Base-by-base conservation (phyloP, 2,113 vertebrate species). In the Regulus satrapa region DNA sequence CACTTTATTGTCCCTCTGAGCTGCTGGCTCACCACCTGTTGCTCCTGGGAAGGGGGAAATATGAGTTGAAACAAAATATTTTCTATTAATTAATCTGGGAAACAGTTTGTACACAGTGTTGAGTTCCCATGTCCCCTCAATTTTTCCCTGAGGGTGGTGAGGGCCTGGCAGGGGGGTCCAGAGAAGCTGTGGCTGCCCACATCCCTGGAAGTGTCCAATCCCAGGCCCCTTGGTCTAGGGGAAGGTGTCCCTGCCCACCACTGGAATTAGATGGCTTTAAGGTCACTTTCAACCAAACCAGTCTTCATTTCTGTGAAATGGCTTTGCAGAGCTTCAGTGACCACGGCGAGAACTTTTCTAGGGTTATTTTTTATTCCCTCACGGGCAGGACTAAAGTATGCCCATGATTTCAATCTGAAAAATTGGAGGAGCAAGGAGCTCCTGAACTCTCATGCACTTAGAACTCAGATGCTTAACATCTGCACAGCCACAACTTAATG, bases 381-480 rank as follows among this genome's bases (percentile, higher is more conserved):
- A 4, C 6, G 24, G 17, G 17, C 18, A 34, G 61, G 45, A 43
- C 40, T 19, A 45, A 64, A 72, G 16, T 5, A 25, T 3, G 5
- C 8, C 25, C 52, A 12, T 12, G 5, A 28, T 61, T 92, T 79
- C 40, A 68, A 1, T 7, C 10, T 29, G 49, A 12, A 23, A 52
- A 61, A 62, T 36, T 3, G 0, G 6, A 40, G 36, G 21, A 61
- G 38, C 0, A 0, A 86, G 49, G 32, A 0, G n/a, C n/a, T n/a
- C n/a, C n/a, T n/a, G n/a, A n/a, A n/a, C n/a, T n/a, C n/a, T n/a
- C n/a, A n/a, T n/a, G n/a, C n/a, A n/a, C n/a, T n/a, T n/a, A n/a
- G n/a, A n/a, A n/a, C n/a, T n/a, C n/a, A n/a, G n/a, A 5, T 68
- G 58, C 18, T 66, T 2, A 10, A 17, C 46, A 43, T 12, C 79